Conservation (phyloP, 2,797 vertebrate genomes). For the Pelodytes ibericus region DNA sequence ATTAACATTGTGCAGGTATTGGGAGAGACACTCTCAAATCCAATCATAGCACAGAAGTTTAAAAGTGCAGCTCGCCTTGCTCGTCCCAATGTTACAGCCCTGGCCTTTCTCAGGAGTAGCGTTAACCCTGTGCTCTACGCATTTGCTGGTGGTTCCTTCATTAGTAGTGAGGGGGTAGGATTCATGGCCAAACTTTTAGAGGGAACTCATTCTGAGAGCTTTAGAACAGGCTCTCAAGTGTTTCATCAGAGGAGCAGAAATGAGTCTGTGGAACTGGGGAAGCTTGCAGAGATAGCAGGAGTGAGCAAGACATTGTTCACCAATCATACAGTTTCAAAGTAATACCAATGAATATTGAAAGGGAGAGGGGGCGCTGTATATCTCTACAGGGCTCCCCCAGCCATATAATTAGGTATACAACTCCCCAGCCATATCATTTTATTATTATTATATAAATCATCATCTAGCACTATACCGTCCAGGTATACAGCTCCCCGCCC, state of each 20-base stretch:
- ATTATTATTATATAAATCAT: too few relatives aligned
- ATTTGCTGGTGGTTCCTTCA: constrained; percentile 80
- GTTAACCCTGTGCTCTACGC: constrained; percentile 89
- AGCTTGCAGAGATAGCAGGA: constrained; percentile 14
- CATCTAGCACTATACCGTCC: too few relatives aligned
- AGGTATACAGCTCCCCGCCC: too few relatives aligned
- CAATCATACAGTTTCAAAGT: constrained; percentile 20
- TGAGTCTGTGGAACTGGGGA: not conserved
- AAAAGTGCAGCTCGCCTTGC: constrained; percentile 9
- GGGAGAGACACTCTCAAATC: not conserved
- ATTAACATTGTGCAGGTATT: constrained; percentile 64
- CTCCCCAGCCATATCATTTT: too few relatives aligned
- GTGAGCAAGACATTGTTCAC: constrained; percentile 50
- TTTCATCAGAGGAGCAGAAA: constrained; percentile 4
- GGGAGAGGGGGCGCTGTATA: too few relatives aligned
- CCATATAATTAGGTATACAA: too few relatives aligned
- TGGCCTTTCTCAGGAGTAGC: constrained; percentile 86
- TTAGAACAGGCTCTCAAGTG: constrained; percentile 48
- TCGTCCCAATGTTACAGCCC: constrained; percentile 74
- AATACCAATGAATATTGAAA: too few relatives aligned
- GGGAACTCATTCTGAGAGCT: constrained; percentile 72
- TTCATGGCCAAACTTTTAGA: constrained; percentile 85
- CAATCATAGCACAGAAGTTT: fast-evolving
- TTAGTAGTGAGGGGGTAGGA: constrained; percentile 76
- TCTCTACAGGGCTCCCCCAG: too few relatives aligned